A percentile compares a stretch with the other conserved stretches of the same genome.
These are phyloP conservation scores for Rhinogobio ventralis DNA, from an alignment of 2,797 vertebrate species.

Conservation along the genomic window DNA sequence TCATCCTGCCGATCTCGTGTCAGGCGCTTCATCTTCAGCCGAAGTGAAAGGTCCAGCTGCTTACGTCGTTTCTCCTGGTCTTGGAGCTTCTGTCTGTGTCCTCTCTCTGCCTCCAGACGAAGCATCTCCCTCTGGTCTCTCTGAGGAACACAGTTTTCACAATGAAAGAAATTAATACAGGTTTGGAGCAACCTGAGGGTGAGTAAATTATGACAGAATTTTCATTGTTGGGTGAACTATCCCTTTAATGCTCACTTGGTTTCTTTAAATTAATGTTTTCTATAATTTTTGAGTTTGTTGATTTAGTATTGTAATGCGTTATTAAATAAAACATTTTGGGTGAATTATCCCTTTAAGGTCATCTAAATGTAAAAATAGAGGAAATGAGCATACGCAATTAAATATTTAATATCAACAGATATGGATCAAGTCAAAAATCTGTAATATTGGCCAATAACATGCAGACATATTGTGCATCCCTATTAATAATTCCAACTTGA, in stretches of 20 bases:
- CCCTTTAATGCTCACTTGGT: too few relatives aligned
- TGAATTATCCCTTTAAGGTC: neutral
- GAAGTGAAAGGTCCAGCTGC: constrained; percentile 72
- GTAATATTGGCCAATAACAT: neutral
- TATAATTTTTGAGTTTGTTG: too few relatives aligned
- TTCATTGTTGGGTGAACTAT: neutral
- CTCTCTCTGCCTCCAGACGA: constrained; percentile 74
- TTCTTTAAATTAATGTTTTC: too few relatives aligned
- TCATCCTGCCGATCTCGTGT: constrained; percentile 78
- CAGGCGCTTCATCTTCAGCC: constrained; percentile 77
- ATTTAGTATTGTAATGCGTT: too few relatives aligned
- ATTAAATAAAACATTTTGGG: too few relatives aligned
- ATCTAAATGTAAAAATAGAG: neutral
- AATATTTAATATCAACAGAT: neutral
- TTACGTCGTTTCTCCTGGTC: constrained; percentile 69
- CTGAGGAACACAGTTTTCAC: constrained; percentile 66
- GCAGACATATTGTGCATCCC: neutral
- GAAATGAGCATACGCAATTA: neutral
- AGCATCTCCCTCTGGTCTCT: constrained; percentile 72
- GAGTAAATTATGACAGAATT: neutral
- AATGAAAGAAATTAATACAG: too few relatives aligned
- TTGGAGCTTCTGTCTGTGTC: constrained; percentile 68
- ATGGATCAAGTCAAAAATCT: neutral
- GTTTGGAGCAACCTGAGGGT: neutral
- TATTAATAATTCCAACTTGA: neutral